Percentiles rank a stretch among this genome's conserved stretches.
These are phyloP conservation scores for Scolopax rusticola DNA, from an alignment of 2,797 vertebrate species.

Conservation along the genomic window DNA sequence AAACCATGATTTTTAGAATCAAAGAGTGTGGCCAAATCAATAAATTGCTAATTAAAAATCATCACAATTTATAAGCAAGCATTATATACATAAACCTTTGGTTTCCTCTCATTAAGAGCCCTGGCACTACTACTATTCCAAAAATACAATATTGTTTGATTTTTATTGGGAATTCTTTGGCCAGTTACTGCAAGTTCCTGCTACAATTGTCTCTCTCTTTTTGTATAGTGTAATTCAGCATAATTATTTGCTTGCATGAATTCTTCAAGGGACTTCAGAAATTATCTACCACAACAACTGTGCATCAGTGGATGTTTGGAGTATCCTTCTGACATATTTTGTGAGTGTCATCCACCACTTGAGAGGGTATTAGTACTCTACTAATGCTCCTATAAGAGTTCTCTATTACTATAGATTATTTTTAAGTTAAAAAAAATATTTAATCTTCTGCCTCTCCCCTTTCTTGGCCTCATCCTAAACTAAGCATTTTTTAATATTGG, in stretches of 20 bases:
- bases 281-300: neutral
- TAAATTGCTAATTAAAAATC: neutral
- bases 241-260: constrained; percentile 32
- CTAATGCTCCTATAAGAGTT: neutral
- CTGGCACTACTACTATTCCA: neutral
- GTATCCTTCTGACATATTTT: neutral
- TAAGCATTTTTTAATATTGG: neutral
- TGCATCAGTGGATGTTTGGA: neutral
- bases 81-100: neutral
- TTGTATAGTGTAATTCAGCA: constrained; percentile 45
- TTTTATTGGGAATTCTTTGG: neutral
- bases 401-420: neutral
- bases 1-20: neutral
- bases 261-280: constrained; percentile 1
- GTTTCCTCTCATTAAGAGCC: neutral
- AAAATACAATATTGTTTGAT: neutral
- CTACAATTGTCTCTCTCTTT: neutral
- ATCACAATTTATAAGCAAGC: neutral
- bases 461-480: neutral
- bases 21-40: neutral
- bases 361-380: neutral
- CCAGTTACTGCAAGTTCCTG: neutral
- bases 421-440: neutral
- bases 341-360: neutral
- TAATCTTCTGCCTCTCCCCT: neutral